Conservation (phyloP, 2,113 vertebrate genomes). For the Panthera leo region DNA sequence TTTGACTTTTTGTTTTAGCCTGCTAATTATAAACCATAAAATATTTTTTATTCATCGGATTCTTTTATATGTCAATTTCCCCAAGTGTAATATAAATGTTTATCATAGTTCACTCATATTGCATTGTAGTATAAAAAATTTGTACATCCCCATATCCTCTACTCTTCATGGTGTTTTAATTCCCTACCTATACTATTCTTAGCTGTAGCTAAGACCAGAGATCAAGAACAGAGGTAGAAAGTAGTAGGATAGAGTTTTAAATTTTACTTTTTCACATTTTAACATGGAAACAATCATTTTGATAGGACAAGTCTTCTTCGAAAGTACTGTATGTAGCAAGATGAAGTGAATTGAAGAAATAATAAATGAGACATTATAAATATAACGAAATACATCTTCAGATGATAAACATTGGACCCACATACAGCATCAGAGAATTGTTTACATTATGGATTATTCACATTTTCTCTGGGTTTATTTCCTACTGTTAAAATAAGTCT, state of each 20-base stretch:
- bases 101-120: background rate
- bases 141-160: background rate
- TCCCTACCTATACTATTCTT: background rate
- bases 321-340: background rate
- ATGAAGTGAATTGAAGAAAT: constrained; percentile 42
- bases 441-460: constrained; percentile 41
- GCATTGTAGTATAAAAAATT: background rate
- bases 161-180: background rate
- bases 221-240: background rate
- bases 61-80: background rate
- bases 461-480: constrained; percentile 35
- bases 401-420: background rate
- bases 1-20: background rate
- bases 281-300: background rate
- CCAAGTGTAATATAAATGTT: background rate
- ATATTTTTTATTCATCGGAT: background rate
- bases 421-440: background rate
- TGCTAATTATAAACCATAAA: background rate
- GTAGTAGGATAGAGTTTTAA: background rate
- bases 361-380: constrained; percentile 41
- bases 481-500: constrained; percentile 17
- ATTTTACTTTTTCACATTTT: constrained; percentile 19
- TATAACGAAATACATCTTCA: constrained; percentile 10
- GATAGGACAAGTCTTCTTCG: background rate
- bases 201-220: background rate